A percentile compares a stretch with the other conserved stretches of the same genome.
phyloP scores from a whole-genome alignment of 1,140 invertebrate genomes.

The Diorhabda carinulata region DNA sequence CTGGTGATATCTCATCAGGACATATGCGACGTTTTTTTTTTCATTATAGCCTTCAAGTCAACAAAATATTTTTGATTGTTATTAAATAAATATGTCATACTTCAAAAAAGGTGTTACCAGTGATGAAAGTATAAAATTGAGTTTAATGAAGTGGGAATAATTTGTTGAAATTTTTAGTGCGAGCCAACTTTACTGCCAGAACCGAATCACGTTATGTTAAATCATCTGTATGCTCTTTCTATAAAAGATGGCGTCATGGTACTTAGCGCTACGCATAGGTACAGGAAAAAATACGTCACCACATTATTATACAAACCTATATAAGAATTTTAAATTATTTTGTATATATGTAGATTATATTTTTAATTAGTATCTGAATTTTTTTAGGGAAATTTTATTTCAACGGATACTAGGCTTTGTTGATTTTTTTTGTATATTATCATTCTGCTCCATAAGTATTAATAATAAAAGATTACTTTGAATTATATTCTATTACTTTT shows the following conservation, averaged over 20 bases:
- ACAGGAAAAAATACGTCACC: conserved; percentile 98
- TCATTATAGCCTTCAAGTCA: no score
- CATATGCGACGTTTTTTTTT: no score
- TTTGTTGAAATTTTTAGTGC: conserved; percentile 65
- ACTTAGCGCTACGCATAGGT: conserved; percentile 92
- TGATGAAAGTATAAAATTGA: no score
- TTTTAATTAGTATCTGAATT: background rate
- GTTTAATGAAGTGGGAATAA: background rate
- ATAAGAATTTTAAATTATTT: conserved; percentile 49
- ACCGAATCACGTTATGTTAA: conserved; percentile 99
- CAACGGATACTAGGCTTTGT: background rate
- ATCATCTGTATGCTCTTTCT: conserved; percentile 98
- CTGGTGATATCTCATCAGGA: no score
- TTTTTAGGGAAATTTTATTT: background rate
- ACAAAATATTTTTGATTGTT: no score
- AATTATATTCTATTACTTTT: no score
- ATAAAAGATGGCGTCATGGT: conserved; percentile 99
- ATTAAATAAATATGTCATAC: no score
- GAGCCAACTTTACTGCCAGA: conserved; percentile 98
- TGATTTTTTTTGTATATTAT: background rate
- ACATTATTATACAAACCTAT: conserved; percentile 99
- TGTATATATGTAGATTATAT: conserved; percentile 8
- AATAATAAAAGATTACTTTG: no score
- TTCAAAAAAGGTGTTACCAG: no score
- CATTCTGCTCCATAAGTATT: no score